Evolutionary conservation across 2,113 vertebrate species (phyloP).

Genomic region (Micronisus gabar): DNA sequence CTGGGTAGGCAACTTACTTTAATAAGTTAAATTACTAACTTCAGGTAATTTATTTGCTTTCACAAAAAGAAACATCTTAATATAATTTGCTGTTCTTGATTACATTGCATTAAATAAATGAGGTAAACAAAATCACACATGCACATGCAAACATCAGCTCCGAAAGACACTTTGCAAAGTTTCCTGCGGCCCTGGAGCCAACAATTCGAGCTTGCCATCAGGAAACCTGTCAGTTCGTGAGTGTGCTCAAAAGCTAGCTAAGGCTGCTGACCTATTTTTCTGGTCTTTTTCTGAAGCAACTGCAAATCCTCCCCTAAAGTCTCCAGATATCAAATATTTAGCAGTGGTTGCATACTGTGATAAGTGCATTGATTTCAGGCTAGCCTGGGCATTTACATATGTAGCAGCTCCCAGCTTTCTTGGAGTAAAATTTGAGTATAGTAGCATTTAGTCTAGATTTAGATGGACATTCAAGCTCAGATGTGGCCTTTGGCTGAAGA

Average conservation of each 20-base stretch:
- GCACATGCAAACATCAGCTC: not conserved
- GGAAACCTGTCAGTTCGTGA: not conserved
- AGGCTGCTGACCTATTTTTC: slow-evolving; percentile 47
- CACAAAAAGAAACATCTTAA: slow-evolving; percentile 12
- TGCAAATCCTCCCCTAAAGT: not conserved
- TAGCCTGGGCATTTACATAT: not conserved
- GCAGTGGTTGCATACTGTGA: not conserved
- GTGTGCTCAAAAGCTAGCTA: not conserved
- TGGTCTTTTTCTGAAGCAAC: not conserved
- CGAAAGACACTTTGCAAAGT: slow-evolving; percentile 7
- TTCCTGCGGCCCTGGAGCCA: not conserved
- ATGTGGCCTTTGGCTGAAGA: not conserved
- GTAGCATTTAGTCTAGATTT: not conserved
- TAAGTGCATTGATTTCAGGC: not conserved
- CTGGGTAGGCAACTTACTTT: slow-evolving; percentile 56
- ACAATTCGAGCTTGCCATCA: not conserved
- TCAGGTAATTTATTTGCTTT: slow-evolving; percentile 43
- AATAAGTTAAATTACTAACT: slow-evolving; percentile 47
- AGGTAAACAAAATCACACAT: slow-evolving; percentile 40
- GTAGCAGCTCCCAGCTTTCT: not conserved
- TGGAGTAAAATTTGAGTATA: not conserved
- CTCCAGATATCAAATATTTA: slow-evolving; percentile 55
- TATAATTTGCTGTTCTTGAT: slow-evolving; percentile 37
- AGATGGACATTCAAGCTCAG: not conserved
- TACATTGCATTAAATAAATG: not conserved